Percentiles rank a stretch among this genome's conserved stretches.
These are phyloP conservation scores for Sebastiscus tertius DNA, from an alignment of 2,797 vertebrate species.

Conservation along the genomic window DNA sequence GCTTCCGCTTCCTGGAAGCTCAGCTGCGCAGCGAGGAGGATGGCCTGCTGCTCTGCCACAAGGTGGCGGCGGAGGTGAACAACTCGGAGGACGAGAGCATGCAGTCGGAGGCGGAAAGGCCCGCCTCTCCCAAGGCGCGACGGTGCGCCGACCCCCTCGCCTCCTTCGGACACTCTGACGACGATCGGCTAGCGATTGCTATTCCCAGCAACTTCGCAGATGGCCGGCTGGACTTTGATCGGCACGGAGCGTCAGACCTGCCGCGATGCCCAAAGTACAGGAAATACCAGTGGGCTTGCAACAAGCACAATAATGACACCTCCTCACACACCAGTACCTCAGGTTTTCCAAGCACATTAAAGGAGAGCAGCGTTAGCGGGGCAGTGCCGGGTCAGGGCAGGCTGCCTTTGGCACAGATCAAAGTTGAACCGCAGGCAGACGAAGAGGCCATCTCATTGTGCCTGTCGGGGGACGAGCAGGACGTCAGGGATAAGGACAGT, in stretches of 20 bases:
- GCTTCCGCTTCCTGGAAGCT: slow-evolving; percentile 98
- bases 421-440: slow-evolving; percentile 92
- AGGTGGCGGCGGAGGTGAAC: slow-evolving; percentile 85
- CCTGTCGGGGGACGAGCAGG: slow-evolving; percentile 92
- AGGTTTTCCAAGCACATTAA: slow-evolving; percentile 98
- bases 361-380: slow-evolving; percentile 81
- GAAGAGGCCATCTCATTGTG: slow-evolving; percentile 91
- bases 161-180: slow-evolving; percentile 85
- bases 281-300: slow-evolving; percentile 98
- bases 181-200: slow-evolving; percentile 81
- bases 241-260: slow-evolving; percentile 83
- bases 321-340: slow-evolving; percentile 97
- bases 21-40: slow-evolving; percentile 95
- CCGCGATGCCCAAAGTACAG: slow-evolving; percentile 97
- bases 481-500: slow-evolving; percentile 87
- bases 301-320: slow-evolving; percentile 96
- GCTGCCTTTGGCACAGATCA: slow-evolving; percentile 87
- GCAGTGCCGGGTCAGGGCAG: slow-evolving; percentile 60
- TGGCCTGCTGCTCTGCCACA: slow-evolving; percentile 88
- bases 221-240: slow-evolving; percentile 87
- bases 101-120: slow-evolving; percentile 87
- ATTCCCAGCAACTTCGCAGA: slow-evolving; percentile 86
- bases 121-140: slow-evolving; percentile 84
- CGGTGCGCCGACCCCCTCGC: slow-evolving; percentile 81
- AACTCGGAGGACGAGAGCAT: slow-evolving; percentile 92